Evolutionary conservation across 2,113 vertebrate species (phyloP).

Genomic region (Austrofundulus limnaeus): DNA sequence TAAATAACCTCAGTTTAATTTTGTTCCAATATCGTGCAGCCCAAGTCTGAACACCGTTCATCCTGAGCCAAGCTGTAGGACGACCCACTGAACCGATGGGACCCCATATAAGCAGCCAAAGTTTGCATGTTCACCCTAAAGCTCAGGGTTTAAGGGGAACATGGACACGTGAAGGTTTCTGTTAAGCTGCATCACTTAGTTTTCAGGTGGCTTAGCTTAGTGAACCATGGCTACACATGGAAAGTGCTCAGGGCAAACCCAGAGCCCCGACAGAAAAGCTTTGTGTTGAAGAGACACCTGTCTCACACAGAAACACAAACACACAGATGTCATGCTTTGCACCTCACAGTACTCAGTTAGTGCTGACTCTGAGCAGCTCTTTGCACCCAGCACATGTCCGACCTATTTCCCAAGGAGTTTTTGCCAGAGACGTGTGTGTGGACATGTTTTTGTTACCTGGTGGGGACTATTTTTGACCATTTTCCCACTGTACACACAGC

Average conservation of each 20-base stretch:
- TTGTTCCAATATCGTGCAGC: too few species aligned
- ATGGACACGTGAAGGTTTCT: not conserved
- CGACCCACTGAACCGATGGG: too few species aligned
- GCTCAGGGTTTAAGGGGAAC: slow-evolving; percentile 3
- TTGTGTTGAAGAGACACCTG: slow-evolving; percentile 9
- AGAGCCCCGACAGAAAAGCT: slow-evolving; percentile 7
- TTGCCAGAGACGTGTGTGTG: slow-evolving; percentile 35
- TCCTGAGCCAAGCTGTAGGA: too few species aligned
- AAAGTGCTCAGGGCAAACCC: slow-evolving; percentile 27
- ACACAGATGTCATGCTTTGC: slow-evolving; percentile 34
- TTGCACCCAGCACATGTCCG: slow-evolving; percentile 25
- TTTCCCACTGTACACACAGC: too few species aligned
- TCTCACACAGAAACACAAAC: slow-evolving; percentile 21
- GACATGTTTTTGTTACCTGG: slow-evolving; percentile 16
- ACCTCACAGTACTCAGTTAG: slow-evolving; percentile 28
- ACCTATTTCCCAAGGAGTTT: slow-evolving; percentile 54
- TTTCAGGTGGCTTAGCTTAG: slow-evolving; percentile 20
- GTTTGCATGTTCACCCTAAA: slow-evolving; percentile 3
- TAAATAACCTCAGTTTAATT: too few species aligned
- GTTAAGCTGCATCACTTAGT: slow-evolving; percentile 25
- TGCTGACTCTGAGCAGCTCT: slow-evolving; percentile 38
- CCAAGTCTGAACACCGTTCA: not conserved
- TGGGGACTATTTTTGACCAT: too few species aligned
- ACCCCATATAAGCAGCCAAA: not conserved
- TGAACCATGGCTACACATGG: slow-evolving; percentile 21